Base-by-base conservation (phyloP, 1,140 invertebrate genomes). In the Helicoverpa zea region DNA sequence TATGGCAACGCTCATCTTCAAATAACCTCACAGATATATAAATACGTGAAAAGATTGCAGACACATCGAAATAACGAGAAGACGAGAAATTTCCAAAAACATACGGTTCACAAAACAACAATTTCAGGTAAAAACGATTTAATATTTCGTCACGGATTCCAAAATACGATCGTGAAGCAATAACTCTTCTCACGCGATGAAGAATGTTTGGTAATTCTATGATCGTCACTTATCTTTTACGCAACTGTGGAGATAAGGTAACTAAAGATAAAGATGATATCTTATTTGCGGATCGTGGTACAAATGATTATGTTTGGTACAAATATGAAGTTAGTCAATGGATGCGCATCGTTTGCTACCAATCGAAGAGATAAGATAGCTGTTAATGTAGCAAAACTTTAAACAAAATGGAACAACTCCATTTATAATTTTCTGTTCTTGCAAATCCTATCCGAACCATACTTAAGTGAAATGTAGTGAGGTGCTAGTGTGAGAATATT, bases 131-230 rank as follows among this genome's bases (percentile, higher is more conserved):
- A 52, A 64, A 72, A 52, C 68, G 35, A 47, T 52, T 52, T 72
- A 56, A 10, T 35, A 73, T 43, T 58, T 73, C 12, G 52, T 73
- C 29, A 56, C 52, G 52, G 52, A 58, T n/a, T 64, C 18, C 59
- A 52, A 76, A 66, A 43, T 77, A n/a, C 16, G 14, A 35, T 35
- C 29, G 75, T 77, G 49, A 29, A 35, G 29, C 59, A 77, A 77
- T 77, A 64, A 51, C 13, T 11, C 29, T 54, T 66, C 75, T 77
- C 75, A 77, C 75, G 75, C 61, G 75, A 77, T 77, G 56, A 66
- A 77, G 61, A 51, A 35, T 7, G 29, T 66, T 77, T 77, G 18
- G 75, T 77, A 66, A 64, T 49, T 49, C 16, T 16, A 47, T 49
- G 16, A 68, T 18, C 23, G 29, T 66, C n/a, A 77, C 49, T 29